Percentiles rank a stretch among this genome's conserved stretches.
phyloP scores from a whole-genome alignment of 1,140 invertebrate species.

The Diorhabda carinulata region DNA sequence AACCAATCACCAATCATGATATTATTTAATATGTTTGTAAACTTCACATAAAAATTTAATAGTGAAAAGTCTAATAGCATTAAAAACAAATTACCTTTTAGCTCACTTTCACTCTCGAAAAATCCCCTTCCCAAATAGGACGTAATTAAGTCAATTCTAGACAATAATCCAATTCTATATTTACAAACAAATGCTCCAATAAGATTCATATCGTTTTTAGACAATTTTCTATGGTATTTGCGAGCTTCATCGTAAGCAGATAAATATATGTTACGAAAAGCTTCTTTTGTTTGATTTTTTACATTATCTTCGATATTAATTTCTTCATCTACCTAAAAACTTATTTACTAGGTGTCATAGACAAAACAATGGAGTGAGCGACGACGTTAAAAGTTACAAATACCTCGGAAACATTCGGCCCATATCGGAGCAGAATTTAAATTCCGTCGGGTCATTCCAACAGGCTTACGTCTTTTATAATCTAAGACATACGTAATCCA shows the following conservation, averaged over 20 bases:
- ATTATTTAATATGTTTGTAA: too few species aligned
- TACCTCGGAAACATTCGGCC: too few species aligned
- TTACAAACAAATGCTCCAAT: slow-evolving; percentile 36
- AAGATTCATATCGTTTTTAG: slow-evolving; percentile 27
- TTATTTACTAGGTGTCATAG: too few species aligned
- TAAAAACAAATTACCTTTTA: slow-evolving; percentile 35
- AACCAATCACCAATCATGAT: slow-evolving; percentile 12
- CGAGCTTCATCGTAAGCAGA: slow-evolving; percentile 34
- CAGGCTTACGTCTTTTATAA: too few species aligned
- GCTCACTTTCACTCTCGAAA: slow-evolving; percentile 34
- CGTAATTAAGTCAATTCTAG: slow-evolving; percentile 35
- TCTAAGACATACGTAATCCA: too few species aligned
- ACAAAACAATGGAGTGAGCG: too few species aligned
- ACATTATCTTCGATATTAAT: slow-evolving; percentile 37
- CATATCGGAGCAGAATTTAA: too few species aligned
- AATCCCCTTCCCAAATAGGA: slow-evolving; percentile 39
- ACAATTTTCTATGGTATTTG: slow-evolving; percentile 25
- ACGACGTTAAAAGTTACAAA: too few species aligned
- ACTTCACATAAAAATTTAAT: too few species aligned
- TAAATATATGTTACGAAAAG: slow-evolving; percentile 34
- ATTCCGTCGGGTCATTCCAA: too few species aligned
- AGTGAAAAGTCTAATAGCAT: background rate
- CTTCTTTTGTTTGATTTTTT: slow-evolving; percentile 34
- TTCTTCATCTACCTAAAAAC: slow-evolving; percentile 33
- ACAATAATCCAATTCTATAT: slow-evolving; percentile 37